Base-by-base conservation (phyloP, 2,113 vertebrate genomes). In the Chunga burmeisteri region DNA sequence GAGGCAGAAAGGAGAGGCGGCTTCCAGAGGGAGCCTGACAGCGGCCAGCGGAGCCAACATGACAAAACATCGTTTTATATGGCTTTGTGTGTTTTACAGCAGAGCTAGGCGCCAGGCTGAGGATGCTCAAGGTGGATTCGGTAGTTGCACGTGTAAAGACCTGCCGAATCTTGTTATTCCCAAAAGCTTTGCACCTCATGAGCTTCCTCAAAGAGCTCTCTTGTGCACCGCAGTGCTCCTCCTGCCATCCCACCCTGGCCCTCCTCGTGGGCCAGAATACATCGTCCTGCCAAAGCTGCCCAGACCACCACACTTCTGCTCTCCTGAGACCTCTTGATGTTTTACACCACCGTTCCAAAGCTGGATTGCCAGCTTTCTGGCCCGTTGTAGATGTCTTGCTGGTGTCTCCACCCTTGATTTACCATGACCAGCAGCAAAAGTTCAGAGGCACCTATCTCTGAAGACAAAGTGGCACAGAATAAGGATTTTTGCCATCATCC, bases 21-120 rank as follows among this genome's bases (percentile, higher is more conserved):
- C 49, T 93, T 95, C 62, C 58, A 75, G 49, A 42, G 49, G 44
- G n/a, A 85, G 12, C 16, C 65, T 52, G 46, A 85, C 38, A 84
- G 42, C 5, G 2, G n/a, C 32, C 4, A 16, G 25, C 1, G 4
- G 27, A 89, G 71, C 30, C 1, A 4, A 63, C 1, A 1, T 58
- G 72, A 40, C 26, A 26, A 36, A 70, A 12, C 12, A 21, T 20
- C 0, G 0, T n/a, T 92, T 86, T 72, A 20, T 32, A 19, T 2
- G 2, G 72, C 47, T 83, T 29, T 20, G 7, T 23, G 14, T 81
- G 30, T 42, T 91, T 81, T 58, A 40, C 36, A 65, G 53, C 59
- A 70, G 42, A 88, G 42, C 42, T 9, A 19, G 18, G 53, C 4
- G 11, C 67, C 0, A 0, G 62, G 62, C 49, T 68, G 80, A 71